Conservation (phyloP, 2,113 vertebrate genomes). For the Desmodus rotundus region DNA sequence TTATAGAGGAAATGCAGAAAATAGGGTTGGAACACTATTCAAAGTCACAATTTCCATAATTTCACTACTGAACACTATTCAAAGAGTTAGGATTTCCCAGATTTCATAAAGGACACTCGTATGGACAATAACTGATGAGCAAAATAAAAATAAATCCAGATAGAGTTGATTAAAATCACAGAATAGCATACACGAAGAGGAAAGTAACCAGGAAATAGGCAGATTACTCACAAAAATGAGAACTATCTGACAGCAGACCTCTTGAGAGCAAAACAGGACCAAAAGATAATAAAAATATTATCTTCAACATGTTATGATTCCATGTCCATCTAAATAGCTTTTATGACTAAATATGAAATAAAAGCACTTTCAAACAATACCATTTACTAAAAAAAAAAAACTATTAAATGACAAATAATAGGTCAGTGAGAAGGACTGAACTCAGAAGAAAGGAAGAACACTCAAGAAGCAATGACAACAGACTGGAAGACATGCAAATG, state of each 20-base stretch:
- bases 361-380: background rate
- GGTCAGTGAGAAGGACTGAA: background rate
- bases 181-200: background rate
- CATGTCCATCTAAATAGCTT: background rate
- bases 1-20: background rate
- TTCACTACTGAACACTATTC: background rate
- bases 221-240: background rate
- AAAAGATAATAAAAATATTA: background rate
- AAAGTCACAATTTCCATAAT: background rate
- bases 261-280: background rate
- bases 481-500: background rate
- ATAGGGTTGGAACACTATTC: background rate
- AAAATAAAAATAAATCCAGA: conserved; percentile 29
- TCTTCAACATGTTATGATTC: background rate
- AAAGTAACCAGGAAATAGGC: background rate
- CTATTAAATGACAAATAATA: background rate
- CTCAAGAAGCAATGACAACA: background rate
- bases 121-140: background rate
- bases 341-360: background rate
- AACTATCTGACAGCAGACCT: background rate
- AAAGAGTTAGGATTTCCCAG: background rate
- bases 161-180: background rate
- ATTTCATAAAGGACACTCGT: background rate
- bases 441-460: background rate
- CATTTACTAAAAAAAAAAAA: background rate